These are phyloP conservation scores for Cataglyphis altisquamis DNA, from an alignment of 2,888 invertebrate genomes.

Conservation along the genomic window DNA sequence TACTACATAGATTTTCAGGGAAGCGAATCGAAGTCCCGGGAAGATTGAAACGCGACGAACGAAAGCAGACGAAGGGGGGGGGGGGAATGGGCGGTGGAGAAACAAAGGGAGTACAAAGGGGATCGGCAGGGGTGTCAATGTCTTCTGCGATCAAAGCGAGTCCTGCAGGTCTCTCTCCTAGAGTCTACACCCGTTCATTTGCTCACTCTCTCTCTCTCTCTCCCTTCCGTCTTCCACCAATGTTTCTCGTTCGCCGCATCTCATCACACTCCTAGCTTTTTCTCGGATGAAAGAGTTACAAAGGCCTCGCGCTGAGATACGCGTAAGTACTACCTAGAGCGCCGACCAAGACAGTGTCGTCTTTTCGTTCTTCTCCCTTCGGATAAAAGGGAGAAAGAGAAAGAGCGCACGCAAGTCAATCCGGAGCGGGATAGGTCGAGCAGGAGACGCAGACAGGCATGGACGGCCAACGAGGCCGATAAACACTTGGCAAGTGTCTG, in stretches of 20 bases:
- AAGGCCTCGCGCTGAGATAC: slow-evolving; percentile 61
- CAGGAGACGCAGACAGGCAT: slow-evolving; percentile 42
- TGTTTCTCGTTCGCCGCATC: slow-evolving; percentile 46
- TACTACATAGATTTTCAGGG: slow-evolving; percentile 36
- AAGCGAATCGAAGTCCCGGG: slow-evolving; percentile 24
- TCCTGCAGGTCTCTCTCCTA: slow-evolving; percentile 42
- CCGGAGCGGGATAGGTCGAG: slow-evolving; percentile 26
- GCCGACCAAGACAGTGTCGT: slow-evolving; percentile 4
- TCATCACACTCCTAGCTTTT: slow-evolving; percentile 58
- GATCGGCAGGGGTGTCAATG: slow-evolving; percentile 53
- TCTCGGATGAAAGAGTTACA: slow-evolving; percentile 67
- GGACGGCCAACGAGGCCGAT: slow-evolving; percentile 50
- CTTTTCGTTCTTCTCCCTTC: slow-evolving; percentile 21
- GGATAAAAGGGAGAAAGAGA: slow-evolving; percentile 27
- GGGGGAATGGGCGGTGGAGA: slow-evolving; percentile 13
- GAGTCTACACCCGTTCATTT: slow-evolving; percentile 36
- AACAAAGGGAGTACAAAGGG: slow-evolving; percentile 44
- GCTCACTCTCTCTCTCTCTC: background rate
- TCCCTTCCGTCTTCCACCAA: slow-evolving; percentile 27
- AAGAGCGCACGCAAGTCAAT: slow-evolving; percentile 27
- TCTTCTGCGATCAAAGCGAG: slow-evolving; percentile 46
- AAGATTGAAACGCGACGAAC: slow-evolving; percentile 33
- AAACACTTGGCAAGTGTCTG: slow-evolving; percentile 48
- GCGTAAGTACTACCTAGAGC: slow-evolving; percentile 65
- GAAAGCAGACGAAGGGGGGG: background rate